A percentile compares a stretch with the other conserved stretches of the same genome.
These are phyloP conservation scores for Eulithis prunata DNA, from an alignment of 2,888 invertebrate species.

Conservation along the genomic window DNA sequence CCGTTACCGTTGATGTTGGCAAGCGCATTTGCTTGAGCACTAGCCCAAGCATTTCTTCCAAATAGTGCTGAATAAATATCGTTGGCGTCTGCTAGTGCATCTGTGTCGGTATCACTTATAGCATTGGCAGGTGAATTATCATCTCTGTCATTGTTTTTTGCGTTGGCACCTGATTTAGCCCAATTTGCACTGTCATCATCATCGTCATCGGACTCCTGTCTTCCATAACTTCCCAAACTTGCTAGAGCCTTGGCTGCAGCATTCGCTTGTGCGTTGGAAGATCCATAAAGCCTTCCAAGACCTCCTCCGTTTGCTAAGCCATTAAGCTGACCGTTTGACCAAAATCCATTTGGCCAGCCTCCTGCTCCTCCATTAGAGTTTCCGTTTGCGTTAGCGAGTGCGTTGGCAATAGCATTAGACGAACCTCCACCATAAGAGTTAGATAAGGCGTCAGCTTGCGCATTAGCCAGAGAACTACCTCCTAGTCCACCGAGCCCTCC, in stretches of 20 bases:
- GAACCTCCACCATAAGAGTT: slow-evolving; percentile 2
- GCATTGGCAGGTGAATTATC: too few species aligned
- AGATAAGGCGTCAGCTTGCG: background rate
- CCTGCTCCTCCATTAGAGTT: background rate
- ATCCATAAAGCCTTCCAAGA: background rate
- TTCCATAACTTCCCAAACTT: background rate
- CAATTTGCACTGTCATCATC: background rate
- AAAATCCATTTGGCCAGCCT: slow-evolving; percentile 1
- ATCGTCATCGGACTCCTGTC: slow-evolving; percentile 1
- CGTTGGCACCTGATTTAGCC: background rate
- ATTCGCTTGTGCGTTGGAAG: slow-evolving; percentile 5
- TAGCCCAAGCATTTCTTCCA: slow-evolving; percentile 25
- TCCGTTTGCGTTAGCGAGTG: slow-evolving; percentile 4
- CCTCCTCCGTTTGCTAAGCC: background rate
- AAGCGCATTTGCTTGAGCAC: slow-evolving; percentile 35
- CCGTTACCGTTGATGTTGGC: background rate
- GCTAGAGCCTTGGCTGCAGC: slow-evolving; percentile 8
- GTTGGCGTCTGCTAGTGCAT: background rate
- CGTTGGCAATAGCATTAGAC: slow-evolving; percentile 4
- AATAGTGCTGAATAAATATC: slow-evolving; percentile 9
- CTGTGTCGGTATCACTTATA: background rate
- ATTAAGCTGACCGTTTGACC: background rate
- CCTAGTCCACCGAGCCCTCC: background rate
- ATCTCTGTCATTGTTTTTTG: background rate
- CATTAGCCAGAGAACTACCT: background rate